A percentile compares a stretch with the other conserved stretches of the same genome.
Conservation (phyloP, 2,113 vertebrate genomes). For the Pachycephala philippinensis region DNA sequence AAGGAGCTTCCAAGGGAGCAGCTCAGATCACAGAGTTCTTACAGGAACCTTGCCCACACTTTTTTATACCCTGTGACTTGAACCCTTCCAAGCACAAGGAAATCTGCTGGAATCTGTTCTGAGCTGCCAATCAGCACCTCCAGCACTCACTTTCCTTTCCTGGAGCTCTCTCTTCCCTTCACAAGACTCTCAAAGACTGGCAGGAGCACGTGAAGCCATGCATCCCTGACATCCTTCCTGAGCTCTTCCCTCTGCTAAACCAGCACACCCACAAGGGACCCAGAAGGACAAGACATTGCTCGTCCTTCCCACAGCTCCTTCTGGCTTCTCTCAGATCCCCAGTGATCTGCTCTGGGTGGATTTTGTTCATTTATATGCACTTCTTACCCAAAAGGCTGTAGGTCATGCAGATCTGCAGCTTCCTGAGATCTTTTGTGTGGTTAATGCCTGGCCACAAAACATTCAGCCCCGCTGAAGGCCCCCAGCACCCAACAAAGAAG, state of each 20-base stretch:
- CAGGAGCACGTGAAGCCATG: neutral
- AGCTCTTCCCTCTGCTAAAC: neutral
- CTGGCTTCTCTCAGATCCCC: neutral
- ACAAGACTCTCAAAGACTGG: neutral
- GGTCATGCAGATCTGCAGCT: neutral
- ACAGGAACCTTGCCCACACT: neutral
- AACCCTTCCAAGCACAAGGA: neutral
- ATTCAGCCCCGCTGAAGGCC: neutral
- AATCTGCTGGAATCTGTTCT: neutral
- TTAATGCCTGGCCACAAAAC: neutral
- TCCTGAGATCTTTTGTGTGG: neutral
- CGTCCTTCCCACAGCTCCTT: neutral
- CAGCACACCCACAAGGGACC: neutral
- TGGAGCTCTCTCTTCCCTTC: neutral
- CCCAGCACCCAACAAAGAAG: neutral
- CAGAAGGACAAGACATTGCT: neutral
- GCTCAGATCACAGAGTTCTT: neutral
- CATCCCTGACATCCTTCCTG: neutral
- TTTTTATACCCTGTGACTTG: neutral
- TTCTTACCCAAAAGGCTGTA: neutral
- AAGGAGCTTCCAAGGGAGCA: neutral
- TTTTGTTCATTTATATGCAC: neutral
- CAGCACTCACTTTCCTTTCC: neutral
- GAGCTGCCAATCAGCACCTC: neutral
- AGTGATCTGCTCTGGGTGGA: neutral